phyloP scores from a whole-genome alignment of 1,140 invertebrate genomes.

The Lepidurus arcticus region DNA sequence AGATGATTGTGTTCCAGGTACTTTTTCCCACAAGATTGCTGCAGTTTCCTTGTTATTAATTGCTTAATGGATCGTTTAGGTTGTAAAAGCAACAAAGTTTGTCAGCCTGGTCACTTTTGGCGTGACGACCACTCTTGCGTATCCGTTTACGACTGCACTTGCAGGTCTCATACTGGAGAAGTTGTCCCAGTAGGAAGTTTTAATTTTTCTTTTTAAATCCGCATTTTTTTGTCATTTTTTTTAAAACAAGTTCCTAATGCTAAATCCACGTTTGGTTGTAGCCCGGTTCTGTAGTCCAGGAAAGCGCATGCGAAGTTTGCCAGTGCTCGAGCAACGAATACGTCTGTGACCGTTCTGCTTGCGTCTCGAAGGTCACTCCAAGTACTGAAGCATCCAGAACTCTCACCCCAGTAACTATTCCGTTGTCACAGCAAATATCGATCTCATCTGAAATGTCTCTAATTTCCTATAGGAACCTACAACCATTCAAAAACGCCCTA shows the following conservation, averaged over 20 bases:
- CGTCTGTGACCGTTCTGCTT: slow-evolving; percentile 54
- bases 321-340: slow-evolving; percentile 70
- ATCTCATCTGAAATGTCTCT: slow-evolving; percentile 11
- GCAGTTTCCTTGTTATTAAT: background rate
- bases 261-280: slow-evolving; percentile 41
- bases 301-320: slow-evolving; percentile 59
- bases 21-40: background rate
- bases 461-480: slow-evolving; percentile 34
- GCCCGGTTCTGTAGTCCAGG: slow-evolving; percentile 54
- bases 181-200: slow-evolving; percentile 54
- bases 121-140: slow-evolving; percentile 64
- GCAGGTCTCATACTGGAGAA: slow-evolving; percentile 54
- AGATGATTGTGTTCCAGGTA: slow-evolving; percentile 47
- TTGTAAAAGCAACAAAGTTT: slow-evolving; percentile 42
- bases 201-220: slow-evolving; percentile 20
- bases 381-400: background rate
- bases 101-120: slow-evolving; percentile 51
- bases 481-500: slow-evolving; percentile 33
- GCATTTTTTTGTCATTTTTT: too few relatives aligned
- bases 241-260: slow-evolving; percentile 30
- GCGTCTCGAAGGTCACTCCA: slow-evolving; percentile 40
- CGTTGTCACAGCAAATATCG: slow-evolving; percentile 24
- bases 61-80: slow-evolving; percentile 38
- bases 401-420: background rate
- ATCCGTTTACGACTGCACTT: slow-evolving; percentile 60